Conservation (phyloP, 2,113 vertebrate genomes). For the Myrmecophaga tridactyla region DNA sequence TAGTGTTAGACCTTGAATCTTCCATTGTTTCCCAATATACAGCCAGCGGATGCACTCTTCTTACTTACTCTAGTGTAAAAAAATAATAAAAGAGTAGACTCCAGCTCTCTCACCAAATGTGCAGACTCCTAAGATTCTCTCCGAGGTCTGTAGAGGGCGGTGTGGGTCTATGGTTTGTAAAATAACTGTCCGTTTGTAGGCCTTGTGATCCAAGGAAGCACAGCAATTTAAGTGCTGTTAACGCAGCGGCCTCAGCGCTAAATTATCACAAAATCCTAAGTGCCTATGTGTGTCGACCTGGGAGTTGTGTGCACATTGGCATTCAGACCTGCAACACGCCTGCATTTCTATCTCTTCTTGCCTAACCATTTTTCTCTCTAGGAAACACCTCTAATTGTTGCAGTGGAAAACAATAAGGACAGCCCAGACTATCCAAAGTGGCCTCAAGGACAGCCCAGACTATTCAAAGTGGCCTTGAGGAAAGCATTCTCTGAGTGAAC, state of each 20-base stretch:
- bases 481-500: background rate
- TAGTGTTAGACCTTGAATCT: background rate
- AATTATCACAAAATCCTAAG: slow-evolving; percentile 23
- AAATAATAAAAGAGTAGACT: background rate
- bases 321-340: background rate
- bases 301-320: background rate
- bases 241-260: slow-evolving; percentile 51
- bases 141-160: slow-evolving; percentile 79
- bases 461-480: background rate
- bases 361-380: background rate
- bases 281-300: background rate
- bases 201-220: background rate
- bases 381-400: background rate
- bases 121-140: background rate
- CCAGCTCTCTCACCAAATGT: background rate
- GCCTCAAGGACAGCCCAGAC: background rate
- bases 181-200: background rate
- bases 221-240: slow-evolving; percentile 13
- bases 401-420: background rate
- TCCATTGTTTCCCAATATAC: slow-evolving; percentile 1
- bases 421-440: background rate
- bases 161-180: slow-evolving; percentile 72
- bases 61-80: slow-evolving; percentile 13
- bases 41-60: background rate
- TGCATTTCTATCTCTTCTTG: background rate